phyloP scores from a whole-genome alignment of 2,113 vertebrate species.

The Ammodytes dubius region DNA sequence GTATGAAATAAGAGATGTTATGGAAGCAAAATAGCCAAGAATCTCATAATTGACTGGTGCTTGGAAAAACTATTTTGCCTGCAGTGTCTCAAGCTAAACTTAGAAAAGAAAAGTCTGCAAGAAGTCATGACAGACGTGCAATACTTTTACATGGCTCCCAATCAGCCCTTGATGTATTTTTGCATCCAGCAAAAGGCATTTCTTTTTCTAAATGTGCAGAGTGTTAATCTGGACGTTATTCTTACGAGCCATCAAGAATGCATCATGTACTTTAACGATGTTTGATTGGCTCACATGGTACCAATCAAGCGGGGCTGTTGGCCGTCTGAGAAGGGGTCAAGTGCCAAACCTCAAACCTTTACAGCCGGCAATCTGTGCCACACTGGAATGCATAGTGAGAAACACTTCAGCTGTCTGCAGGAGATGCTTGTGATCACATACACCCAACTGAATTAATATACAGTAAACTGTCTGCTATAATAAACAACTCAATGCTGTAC shows the following conservation, averaged over 20 bases:
- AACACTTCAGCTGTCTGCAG: constrained; percentile 37
- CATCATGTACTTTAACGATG: constrained; percentile 40
- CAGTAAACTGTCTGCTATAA: constrained; percentile 5
- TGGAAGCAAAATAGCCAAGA: no score
- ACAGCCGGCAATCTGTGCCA: constrained; percentile 67
- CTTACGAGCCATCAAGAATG: constrained; percentile 33
- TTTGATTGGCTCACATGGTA: constrained; percentile 72
- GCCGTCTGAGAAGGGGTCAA: constrained; percentile 73
- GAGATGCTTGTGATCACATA: constrained; percentile 13
- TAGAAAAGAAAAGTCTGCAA: neutral
- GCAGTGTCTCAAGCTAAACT: no score
- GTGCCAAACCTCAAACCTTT: constrained; percentile 80
- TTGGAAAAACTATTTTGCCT: no score
- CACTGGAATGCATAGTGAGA: constrained; percentile 72
- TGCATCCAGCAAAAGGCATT: neutral
- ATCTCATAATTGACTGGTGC: no score
- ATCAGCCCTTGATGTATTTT: neutral
- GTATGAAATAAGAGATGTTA: no score
- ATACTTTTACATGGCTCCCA: neutral
- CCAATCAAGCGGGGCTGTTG: constrained; percentile 67
- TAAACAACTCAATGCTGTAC: neutral
- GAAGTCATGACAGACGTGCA: neutral
- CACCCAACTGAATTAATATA: constrained; percentile 3
- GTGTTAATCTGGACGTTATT: constrained; percentile 14
- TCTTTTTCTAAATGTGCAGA: neutral